Conservation (phyloP, 2,888 invertebrate species). For the Phoenoteleia sp. region DNA sequence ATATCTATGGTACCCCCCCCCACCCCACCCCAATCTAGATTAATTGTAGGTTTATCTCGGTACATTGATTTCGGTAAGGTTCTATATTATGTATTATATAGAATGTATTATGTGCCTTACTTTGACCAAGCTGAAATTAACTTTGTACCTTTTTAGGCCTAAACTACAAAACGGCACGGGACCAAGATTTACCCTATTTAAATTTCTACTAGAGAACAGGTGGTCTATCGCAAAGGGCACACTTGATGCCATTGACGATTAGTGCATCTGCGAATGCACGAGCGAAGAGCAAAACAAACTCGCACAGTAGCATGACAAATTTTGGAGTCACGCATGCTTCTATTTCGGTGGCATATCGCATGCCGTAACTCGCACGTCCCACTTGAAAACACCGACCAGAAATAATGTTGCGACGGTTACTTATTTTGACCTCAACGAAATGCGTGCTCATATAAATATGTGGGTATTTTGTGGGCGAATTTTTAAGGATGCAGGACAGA, state of each 20-base stretch:
- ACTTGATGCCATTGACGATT: background rate
- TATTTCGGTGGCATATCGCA: constrained; percentile 60
- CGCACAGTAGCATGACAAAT: constrained; percentile 15
- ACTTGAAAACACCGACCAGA: constrained; percentile 43
- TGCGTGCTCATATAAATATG: background rate
- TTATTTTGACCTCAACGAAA: background rate
- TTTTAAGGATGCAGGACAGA: background rate
- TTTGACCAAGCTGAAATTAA: too few relatives aligned
- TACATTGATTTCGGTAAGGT: too few relatives aligned
- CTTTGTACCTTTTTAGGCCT: too few relatives aligned
- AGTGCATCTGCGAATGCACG: background rate
- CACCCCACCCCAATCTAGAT: too few relatives aligned
- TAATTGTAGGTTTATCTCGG: too few relatives aligned
- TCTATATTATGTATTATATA: too few relatives aligned
- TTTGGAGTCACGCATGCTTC: constrained; percentile 27
- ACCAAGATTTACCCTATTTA: too few relatives aligned
- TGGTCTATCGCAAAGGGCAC: background rate
- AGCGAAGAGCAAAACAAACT: constrained; percentile 25
- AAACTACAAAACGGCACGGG: too few relatives aligned
- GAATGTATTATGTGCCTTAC: too few relatives aligned
- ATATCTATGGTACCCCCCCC: too few relatives aligned
- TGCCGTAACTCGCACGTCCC: constrained; percentile 41
- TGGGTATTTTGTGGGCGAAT: background rate
- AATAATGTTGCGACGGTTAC: constrained; percentile 49
- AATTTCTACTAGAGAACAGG: too few relatives aligned